Percentiles rank a stretch among this genome's conserved stretches.
Evolutionary conservation across 1,140 invertebrate genomes (phyloP).

Genomic region (Maniola jurtina): DNA sequence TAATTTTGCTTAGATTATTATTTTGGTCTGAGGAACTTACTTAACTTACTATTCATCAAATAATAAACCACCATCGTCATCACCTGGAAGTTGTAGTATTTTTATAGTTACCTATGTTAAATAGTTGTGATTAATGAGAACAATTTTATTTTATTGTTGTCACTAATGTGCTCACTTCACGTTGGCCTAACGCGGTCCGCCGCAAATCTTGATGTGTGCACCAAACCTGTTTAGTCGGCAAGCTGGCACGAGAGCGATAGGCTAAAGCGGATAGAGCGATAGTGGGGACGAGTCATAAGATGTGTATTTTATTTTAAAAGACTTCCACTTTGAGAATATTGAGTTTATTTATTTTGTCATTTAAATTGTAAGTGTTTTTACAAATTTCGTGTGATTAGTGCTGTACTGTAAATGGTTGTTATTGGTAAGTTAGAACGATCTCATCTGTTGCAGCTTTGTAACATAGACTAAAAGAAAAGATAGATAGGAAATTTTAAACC

Average conservation of each 20-base stretch:
- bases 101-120: constrained; percentile 12
- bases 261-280: too few species aligned
- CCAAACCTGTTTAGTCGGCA: too few species aligned
- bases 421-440: constrained; percentile 49
- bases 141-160: constrained; percentile 21
- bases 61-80: neutral
- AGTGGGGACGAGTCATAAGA: constrained; percentile 46
- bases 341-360: constrained; percentile 29
- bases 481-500: neutral
- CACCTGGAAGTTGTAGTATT: too few species aligned
- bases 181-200: too few species aligned
- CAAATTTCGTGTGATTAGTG: constrained; percentile 22
- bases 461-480: constrained; percentile 1
- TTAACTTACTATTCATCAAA: too few species aligned
- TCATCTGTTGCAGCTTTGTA: constrained; percentile 43
- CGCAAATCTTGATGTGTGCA: too few species aligned
- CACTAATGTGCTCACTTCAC: neutral
- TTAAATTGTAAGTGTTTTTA: constrained; percentile 20
- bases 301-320: constrained; percentile 30
- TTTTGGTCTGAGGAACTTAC: too few species aligned
- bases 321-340: constrained; percentile 26
- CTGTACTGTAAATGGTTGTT: constrained; percentile 18
- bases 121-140: constrained; percentile 18
- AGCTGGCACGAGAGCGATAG: too few species aligned
- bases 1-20: too few species aligned